Base-by-base conservation (phyloP, 2,888 invertebrate genomes). In the Drosophila formosana region DNA sequence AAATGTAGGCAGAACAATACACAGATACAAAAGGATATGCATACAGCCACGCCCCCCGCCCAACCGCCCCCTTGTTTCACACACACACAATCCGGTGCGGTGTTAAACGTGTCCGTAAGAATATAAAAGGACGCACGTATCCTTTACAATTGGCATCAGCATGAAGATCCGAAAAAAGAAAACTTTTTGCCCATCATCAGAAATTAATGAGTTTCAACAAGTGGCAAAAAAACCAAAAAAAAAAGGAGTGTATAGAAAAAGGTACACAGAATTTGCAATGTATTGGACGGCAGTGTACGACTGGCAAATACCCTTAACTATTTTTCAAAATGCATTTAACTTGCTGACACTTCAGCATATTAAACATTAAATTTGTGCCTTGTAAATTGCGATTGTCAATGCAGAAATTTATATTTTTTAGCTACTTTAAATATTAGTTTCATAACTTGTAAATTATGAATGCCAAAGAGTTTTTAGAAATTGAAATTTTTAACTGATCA, bases 191-290 rank as follows among this genome's bases (percentile, higher is more conserved):
- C 46, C 75, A 71, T 74, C 72, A 78, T 69, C 28, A 73, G 30
- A 55, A 63, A 82, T 80, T 80, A 80, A 80, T 66, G 64, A 66
- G 61, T 58, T 63, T 68, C 80, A 71, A 80, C 71, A 80, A 78
- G 83, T 78, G 65, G 68, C 60, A 61, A 57, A 52, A 41, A 57
- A 50, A 30, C 13, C 9, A 62, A 51, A 13, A 50, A 39, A 8
- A n/a, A n/a, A 50, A 30, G 37, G n/a, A n/a, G 4, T 37, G 11
- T 37, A 37, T 11, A n/a, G 11, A 23, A 30, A 50, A 51, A 60
- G 32, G 30, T 39, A 32, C 34, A 51, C 45, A 28, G 26, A 45
- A 28, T 28, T 60, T 25, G 28, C 0, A n/a, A 39, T 13, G 3
- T 3, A 23, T 6, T n/a, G 23, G n/a, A 2, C n/a, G 2, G 6